These are phyloP conservation scores for Regulus satrapa DNA, from an alignment of 2,113 vertebrate genomes.

Conservation along the genomic window DNA sequence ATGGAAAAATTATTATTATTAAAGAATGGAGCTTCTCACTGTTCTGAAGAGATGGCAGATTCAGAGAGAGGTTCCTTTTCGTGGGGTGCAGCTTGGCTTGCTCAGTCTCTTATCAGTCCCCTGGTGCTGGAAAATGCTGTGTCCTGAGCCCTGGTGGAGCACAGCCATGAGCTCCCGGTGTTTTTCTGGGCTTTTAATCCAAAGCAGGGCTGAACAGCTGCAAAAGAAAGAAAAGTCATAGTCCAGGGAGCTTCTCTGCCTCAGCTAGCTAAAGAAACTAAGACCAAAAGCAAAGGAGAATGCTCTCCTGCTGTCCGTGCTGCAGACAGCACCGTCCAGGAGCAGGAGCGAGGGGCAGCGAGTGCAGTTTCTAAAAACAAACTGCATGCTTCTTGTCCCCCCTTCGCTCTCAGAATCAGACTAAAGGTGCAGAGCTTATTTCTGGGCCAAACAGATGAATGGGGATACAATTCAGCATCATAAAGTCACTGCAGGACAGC, in stretches of 20 bases:
- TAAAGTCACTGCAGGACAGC: no score
- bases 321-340: not conserved
- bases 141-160: rapidly evolving
- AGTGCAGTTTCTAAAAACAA: not conserved
- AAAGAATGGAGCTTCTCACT: not conserved
- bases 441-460: not conserved
- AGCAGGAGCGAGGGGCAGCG: not conserved
- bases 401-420: rapidly evolving
- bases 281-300: not conserved
- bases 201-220: not conserved
- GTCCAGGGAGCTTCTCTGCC: not conserved
- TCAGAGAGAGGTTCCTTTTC: not conserved
- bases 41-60: not conserved
- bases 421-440: not conserved
- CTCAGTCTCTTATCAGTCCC: not conserved
- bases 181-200: not conserved
- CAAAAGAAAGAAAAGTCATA: not conserved
- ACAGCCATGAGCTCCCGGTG: rapidly evolving
- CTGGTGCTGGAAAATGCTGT: rapidly evolving
- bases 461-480: not conserved
- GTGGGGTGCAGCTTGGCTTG: rapidly evolving
- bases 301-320: not conserved
- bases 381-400: rapidly evolving
- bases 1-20: not conserved
- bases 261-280: not conserved